Percentiles rank a stretch among this genome's conserved stretches.
These are phyloP conservation scores for Eonycteris spelaea DNA, from an alignment of 2,113 vertebrate species.

Conservation along the genomic window DNA sequence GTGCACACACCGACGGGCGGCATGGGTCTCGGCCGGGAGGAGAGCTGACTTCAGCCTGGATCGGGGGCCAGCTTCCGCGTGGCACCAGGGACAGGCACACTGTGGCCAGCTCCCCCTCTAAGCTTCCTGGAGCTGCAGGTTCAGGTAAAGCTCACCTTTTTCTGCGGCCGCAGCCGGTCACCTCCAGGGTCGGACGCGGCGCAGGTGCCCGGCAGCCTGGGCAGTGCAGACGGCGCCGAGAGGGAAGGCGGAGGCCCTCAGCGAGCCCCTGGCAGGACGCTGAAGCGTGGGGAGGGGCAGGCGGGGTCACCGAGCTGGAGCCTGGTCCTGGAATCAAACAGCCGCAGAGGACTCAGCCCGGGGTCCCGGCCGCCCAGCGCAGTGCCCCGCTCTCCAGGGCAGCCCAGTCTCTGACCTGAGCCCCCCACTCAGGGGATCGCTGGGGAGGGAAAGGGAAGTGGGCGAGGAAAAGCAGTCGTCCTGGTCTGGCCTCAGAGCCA, in stretches of 20 bases:
- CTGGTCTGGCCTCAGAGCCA: background rate
- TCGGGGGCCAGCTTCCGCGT: accelerated
- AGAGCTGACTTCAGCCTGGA: background rate
- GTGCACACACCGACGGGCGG: background rate
- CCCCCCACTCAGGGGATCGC: too few species aligned
- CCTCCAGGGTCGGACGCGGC: background rate
- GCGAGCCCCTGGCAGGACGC: background rate
- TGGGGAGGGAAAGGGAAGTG: too few species aligned
- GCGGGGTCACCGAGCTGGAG: background rate
- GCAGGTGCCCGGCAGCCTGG: background rate
- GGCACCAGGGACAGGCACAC: background rate
- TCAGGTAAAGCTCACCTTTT: accelerated
- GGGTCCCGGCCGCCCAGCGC: background rate
- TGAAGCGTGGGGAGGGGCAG: background rate
- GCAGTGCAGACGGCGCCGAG: accelerated
- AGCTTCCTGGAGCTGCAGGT: background rate
- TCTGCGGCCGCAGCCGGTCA: background rate
- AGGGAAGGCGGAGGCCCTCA: background rate
- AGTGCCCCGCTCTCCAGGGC: too few species aligned
- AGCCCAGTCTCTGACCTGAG: background rate
- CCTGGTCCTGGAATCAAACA: background rate
- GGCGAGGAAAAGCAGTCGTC: background rate
- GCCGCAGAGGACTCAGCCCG: background rate
- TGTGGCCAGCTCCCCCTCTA: too few species aligned
- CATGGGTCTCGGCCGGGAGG: accelerated